Evolutionary conservation across 1,140 invertebrate species (phyloP).

Genomic region (Drosophila kikkawai): DNA sequence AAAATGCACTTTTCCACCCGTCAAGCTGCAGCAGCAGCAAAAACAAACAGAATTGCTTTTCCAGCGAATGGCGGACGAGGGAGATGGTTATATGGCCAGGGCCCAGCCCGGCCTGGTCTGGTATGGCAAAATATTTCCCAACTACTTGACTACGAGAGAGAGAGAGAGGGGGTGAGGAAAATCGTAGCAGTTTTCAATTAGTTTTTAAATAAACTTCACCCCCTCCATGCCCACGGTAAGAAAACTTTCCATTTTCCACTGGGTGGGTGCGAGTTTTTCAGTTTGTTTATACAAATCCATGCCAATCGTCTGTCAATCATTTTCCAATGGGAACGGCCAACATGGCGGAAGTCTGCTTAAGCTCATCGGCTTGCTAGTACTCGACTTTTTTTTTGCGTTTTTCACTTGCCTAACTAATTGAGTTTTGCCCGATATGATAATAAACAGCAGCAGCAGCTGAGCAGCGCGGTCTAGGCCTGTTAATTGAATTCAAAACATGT

Average conservation of each 20-base stretch:
- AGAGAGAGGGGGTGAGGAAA: not conserved
- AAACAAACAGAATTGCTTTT: conserved; percentile 73
- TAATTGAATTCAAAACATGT: conserved; percentile 83
- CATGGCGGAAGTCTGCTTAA: conserved; percentile 84
- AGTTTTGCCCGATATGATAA: conserved; percentile 76
- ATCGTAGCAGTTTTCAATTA: conserved; percentile 77
- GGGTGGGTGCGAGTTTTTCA: conserved; percentile 37
- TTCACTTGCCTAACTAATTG: conserved; percentile 62
- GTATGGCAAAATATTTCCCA: conserved; percentile 55
- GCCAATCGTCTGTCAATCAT: conserved; percentile 85
- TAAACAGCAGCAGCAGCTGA: conserved; percentile 60
- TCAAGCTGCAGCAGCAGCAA: conserved; percentile 46
- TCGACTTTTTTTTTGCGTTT: not conserved
- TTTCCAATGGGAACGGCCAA: conserved; percentile 66
- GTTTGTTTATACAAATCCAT: conserved; percentile 81
- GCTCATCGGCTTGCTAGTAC: conserved; percentile 55
- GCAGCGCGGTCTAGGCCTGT: conserved; percentile 42
- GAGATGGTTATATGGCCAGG: conserved; percentile 16
- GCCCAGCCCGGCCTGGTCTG: not conserved
- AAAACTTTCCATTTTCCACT: conserved; percentile 74
- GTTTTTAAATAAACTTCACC: conserved; percentile 77
- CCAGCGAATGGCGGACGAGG: conserved; percentile 45
- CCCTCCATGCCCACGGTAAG: not conserved
- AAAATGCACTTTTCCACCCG: conserved; percentile 74
- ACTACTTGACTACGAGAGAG: conserved; percentile 54